Conservation (phyloP, 2,888 invertebrate genomes). For the Imbricaverruca yamaguchii region DNA sequence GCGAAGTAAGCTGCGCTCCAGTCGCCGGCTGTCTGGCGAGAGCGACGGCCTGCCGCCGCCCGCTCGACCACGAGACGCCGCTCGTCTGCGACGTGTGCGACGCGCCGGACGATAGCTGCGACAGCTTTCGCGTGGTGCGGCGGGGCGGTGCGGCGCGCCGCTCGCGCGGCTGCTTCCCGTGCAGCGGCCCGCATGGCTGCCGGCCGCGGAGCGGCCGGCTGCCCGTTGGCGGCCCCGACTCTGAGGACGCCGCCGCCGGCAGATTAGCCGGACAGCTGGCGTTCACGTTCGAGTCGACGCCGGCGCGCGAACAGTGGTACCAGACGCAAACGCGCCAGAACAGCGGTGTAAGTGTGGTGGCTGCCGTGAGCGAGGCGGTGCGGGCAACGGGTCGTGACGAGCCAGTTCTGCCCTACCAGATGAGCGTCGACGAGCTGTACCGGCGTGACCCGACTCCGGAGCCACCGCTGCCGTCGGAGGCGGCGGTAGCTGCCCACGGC, state of each 20-base stretch:
- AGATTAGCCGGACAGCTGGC: too few relatives aligned
- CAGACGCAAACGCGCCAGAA: neutral
- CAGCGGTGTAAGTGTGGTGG: neutral
- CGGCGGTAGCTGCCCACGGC: too few relatives aligned
- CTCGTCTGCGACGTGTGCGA: neutral
- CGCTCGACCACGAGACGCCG: neutral
- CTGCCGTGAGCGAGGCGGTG: neutral
- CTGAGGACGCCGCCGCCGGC: neutral
- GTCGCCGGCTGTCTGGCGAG: slow-evolving; percentile 9
- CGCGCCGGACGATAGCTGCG: neutral
- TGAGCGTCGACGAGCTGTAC: neutral
- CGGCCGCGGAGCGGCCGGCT: neutral
- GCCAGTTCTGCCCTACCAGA: slow-evolving; percentile 2
- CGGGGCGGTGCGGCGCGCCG: neutral
- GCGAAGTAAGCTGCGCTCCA: neutral
- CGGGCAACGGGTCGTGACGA: neutral
- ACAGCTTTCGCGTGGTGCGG: slow-evolving; percentile 8
- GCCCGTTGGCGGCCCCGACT: neutral
- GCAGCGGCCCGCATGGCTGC: too few relatives aligned
- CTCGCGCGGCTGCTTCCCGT: neutral
- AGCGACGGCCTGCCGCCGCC: neutral
- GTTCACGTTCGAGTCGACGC: neutral
- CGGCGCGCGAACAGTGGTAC: neutral
- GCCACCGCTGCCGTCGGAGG: neutral
- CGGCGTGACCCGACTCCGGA: too few relatives aligned